Conservation (phyloP, 1,140 invertebrate species). For the Bombus fervidus region DNA sequence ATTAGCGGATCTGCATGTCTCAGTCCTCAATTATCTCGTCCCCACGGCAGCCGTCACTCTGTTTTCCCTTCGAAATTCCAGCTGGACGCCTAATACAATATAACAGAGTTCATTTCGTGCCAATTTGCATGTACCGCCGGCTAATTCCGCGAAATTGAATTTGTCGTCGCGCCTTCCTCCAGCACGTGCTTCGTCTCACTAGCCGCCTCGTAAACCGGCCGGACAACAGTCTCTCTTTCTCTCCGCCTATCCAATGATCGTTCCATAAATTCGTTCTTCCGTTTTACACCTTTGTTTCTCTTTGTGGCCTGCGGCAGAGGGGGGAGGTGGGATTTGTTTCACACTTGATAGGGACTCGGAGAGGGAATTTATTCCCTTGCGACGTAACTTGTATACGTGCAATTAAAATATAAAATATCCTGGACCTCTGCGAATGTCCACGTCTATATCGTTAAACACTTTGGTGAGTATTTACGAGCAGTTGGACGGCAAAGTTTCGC, state of each 20-base stretch:
- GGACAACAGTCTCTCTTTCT: conserved; percentile 40
- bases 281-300: conserved; percentile 13
- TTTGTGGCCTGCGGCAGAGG: conserved; percentile 8
- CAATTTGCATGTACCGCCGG: conserved; percentile 81
- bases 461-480: not conserved
- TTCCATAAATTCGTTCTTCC: conserved; percentile 21
- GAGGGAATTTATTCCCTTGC: not conserved
- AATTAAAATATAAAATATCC: not conserved
- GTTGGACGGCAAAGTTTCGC: not conserved
- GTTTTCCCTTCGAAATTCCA: conserved; percentile 79
- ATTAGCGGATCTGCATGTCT: conserved; percentile 81
- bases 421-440: too few species aligned
- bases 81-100: conserved; percentile 81
- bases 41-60: conserved; percentile 72
- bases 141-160: conserved; percentile 80
- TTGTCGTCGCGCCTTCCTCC: conserved; percentile 72
- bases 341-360: not conserved
- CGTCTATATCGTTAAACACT: not conserved
- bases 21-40: conserved; percentile 79
- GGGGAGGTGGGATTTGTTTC: not conserved
- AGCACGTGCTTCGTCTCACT: conserved; percentile 63
- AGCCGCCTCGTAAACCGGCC: conserved; percentile 19
- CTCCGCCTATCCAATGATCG: conserved; percentile 4
- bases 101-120: conserved; percentile 81
- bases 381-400: too few species aligned